phyloP scores from a whole-genome alignment of 2,797 vertebrate genomes.

The Eidolon dupreanum region DNA sequence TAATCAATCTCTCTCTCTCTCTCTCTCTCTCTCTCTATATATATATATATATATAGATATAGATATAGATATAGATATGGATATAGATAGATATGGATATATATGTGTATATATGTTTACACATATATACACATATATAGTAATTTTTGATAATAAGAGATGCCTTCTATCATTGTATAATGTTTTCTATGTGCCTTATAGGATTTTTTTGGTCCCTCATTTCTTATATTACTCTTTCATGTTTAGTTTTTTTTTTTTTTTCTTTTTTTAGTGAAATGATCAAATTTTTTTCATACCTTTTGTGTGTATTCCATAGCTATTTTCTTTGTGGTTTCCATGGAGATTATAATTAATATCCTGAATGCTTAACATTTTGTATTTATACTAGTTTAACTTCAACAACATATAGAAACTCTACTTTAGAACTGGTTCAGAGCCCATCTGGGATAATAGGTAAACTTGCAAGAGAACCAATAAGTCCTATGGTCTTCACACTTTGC shows the following conservation, averaged over 20 bases:
- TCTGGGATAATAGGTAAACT: background rate
- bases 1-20: too few relatives aligned
- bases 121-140: too few relatives aligned
- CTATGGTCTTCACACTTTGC: background rate
- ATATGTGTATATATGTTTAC: too few relatives aligned
- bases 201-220: background rate
- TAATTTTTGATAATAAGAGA: too few relatives aligned
- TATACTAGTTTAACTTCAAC: background rate
- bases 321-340: background rate
- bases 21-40: too few relatives aligned
- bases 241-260: background rate
- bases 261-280: background rate
- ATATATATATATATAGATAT: too few relatives aligned
- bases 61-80: too few relatives aligned
- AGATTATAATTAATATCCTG: background rate
- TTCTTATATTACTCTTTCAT: background rate
- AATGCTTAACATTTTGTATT: background rate
- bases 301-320: background rate
- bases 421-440: background rate
- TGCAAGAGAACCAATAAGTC: background rate
- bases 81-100: too few relatives aligned
- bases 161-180: too few relatives aligned
- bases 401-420: background rate
- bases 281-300: background rate
- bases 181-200: background rate